These are phyloP conservation scores for Abscondita cerata DNA, from an alignment of 2,888 invertebrate genomes.

Conservation along the genomic window DNA sequence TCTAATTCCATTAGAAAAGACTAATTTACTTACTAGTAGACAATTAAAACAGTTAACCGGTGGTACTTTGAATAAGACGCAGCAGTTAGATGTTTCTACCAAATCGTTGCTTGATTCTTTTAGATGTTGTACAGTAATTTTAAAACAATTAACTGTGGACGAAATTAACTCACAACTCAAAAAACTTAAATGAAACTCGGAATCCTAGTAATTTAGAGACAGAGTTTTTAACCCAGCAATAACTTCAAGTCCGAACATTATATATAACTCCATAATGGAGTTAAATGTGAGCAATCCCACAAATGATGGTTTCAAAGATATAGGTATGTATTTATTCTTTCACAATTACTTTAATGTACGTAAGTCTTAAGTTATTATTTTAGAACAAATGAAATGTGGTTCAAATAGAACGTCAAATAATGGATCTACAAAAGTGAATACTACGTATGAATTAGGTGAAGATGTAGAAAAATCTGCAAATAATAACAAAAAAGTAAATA, in stretches of 20 bases:
- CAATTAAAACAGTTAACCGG: background rate
- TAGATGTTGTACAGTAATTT: background rate
- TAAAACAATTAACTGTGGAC: background rate
- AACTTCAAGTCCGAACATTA: background rate
- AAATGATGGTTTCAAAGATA: too few species aligned
- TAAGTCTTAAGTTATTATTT: too few species aligned
- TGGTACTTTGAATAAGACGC: background rate
- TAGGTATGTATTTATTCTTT: too few species aligned
- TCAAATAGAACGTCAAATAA: too few species aligned
- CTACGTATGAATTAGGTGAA: too few species aligned
- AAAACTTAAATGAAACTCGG: background rate
- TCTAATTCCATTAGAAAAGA: slow-evolving; percentile 16
- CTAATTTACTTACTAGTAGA: slow-evolving; percentile 7
- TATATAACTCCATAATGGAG: background rate
- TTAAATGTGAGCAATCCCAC: too few species aligned
- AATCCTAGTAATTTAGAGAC: background rate
- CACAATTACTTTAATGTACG: too few species aligned
- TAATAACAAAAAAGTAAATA: too few species aligned
- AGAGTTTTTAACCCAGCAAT: background rate
- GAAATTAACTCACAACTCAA: background rate
- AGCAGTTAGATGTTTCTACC: too few species aligned
- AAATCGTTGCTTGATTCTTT: background rate
- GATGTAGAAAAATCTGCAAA: too few species aligned
- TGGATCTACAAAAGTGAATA: too few species aligned
- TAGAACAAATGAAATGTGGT: too few species aligned